Percentiles rank a stretch among this genome's conserved stretches.
Evolutionary conservation across 2,888 invertebrate genomes (phyloP).

Genomic region (Ptycholaimellus sp.): DNA sequence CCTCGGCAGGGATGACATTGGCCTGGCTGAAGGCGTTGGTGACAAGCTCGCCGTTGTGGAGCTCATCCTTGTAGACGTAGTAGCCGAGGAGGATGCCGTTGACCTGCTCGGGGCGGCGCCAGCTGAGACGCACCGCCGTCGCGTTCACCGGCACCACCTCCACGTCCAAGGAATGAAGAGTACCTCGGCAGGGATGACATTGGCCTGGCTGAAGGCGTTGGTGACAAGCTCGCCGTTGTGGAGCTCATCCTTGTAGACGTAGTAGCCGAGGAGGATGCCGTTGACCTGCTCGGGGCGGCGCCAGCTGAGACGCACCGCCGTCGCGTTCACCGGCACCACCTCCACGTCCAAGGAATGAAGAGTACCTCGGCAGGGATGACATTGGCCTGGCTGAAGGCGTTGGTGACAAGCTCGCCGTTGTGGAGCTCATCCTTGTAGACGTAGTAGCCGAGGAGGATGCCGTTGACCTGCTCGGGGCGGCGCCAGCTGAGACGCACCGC

Average conservation of each 20-base stretch:
- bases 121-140: conserved; percentile 67
- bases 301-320: conserved; percentile 77
- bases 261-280: conserved; percentile 81
- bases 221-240: conserved; percentile 10
- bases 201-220: conserved; percentile 10
- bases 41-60: conserved; percentile 11
- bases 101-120: conserved; percentile 70
- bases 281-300: conserved; percentile 68
- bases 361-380: conserved; percentile 8
- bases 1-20: conserved; percentile 11
- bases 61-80: conserved; percentile 45
- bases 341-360: background rate
- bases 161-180: background rate
- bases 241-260: conserved; percentile 41
- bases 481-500: conserved; percentile 80
- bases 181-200: conserved; percentile 9
- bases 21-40: conserved; percentile 11
- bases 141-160: conserved; percentile 61
- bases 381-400: conserved; percentile 10
- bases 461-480: conserved; percentile 66
- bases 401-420: conserved; percentile 5
- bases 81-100: conserved; percentile 87
- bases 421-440: conserved; percentile 40
- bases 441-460: conserved; percentile 84
- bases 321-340: conserved; percentile 62